phyloP scores from a whole-genome alignment of 2,888 invertebrate species.

The Clistopyga incitator region DNA sequence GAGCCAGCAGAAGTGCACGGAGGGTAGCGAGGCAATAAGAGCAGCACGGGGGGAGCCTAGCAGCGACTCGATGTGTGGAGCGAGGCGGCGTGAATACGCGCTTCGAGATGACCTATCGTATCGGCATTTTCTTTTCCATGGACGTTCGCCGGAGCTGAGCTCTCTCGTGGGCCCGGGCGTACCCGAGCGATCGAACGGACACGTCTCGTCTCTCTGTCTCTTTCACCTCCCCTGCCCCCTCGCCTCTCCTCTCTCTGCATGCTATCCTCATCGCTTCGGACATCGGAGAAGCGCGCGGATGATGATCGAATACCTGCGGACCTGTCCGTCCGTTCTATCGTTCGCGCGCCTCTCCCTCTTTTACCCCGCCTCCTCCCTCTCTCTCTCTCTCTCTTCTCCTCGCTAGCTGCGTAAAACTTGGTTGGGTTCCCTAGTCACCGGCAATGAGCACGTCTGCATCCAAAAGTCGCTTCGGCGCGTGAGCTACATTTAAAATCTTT shows the following conservation, averaged over 20 bases:
- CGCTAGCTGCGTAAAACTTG: slow-evolving; percentile 22
- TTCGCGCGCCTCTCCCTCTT: slow-evolving; percentile 13
- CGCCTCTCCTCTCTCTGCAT: slow-evolving; percentile 40
- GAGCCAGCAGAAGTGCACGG: slow-evolving; percentile 12
- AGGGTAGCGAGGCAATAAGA: slow-evolving; percentile 13
- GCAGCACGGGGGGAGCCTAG: slow-evolving; percentile 30
- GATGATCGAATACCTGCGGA: slow-evolving; percentile 65
- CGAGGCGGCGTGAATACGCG: slow-evolving; percentile 54
- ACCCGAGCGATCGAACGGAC: slow-evolving; percentile 67
- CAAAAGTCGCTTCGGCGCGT: neutral
- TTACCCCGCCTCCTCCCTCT: neutral
- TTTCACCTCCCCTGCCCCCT: slow-evolving; percentile 49
- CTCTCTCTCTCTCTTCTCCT: neutral
- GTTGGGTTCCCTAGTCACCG: slow-evolving; percentile 9
- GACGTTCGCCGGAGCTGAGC: slow-evolving; percentile 72
- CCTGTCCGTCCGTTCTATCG: slow-evolving; percentile 57
- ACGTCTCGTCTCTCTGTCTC: slow-evolving; percentile 47
- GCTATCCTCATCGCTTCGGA: slow-evolving; percentile 51
- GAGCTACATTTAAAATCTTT: slow-evolving; percentile 1
- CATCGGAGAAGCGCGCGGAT: slow-evolving; percentile 51
- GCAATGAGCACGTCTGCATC: slow-evolving; percentile 14
- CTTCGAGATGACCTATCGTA: slow-evolving; percentile 75
- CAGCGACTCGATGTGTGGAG: slow-evolving; percentile 35
- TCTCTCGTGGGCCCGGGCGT: slow-evolving; percentile 63
- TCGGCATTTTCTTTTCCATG: slow-evolving; percentile 73